A percentile compares a stretch with the other conserved stretches of the same genome.
Conservation (phyloP, 2,113 vertebrate genomes). For the Hippocampus abdominalis region DNA sequence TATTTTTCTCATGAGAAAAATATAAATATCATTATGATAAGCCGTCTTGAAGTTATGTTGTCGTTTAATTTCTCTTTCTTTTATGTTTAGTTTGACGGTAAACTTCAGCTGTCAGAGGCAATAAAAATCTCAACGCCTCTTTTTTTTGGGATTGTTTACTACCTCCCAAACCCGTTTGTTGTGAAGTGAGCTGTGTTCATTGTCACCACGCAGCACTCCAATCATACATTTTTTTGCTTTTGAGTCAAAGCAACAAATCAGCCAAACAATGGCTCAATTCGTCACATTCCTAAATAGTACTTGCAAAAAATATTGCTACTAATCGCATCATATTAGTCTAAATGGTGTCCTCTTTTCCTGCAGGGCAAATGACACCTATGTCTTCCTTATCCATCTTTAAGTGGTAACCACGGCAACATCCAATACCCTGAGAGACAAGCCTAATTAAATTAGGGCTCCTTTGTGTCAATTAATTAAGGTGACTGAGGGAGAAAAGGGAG, state of each 20-base stretch:
- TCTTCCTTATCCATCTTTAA: conserved; percentile 72
- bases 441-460: conserved; percentile 81
- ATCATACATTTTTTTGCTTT: background rate
- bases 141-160: no score
- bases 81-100: no score
- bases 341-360: conserved; percentile 9
- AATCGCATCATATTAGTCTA: background rate
- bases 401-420: conserved; percentile 75
- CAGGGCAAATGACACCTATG: conserved; percentile 63
- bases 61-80: no score
- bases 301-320: background rate
- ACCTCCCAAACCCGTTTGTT: no score
- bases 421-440: conserved; percentile 74
- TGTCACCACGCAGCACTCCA: background rate
- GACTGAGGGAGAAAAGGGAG: conserved; percentile 45
- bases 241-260: background rate
- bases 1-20: background rate
- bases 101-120: no score
- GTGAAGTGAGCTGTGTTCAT: no score
- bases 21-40: background rate
- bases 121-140: no score
- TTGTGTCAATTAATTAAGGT: conserved; percentile 83
- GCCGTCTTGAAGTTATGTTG: no score
- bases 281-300: background rate
- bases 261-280: background rate